Conservation (phyloP, 2,113 vertebrate species). For the Leucopsar rothschildi region DNA sequence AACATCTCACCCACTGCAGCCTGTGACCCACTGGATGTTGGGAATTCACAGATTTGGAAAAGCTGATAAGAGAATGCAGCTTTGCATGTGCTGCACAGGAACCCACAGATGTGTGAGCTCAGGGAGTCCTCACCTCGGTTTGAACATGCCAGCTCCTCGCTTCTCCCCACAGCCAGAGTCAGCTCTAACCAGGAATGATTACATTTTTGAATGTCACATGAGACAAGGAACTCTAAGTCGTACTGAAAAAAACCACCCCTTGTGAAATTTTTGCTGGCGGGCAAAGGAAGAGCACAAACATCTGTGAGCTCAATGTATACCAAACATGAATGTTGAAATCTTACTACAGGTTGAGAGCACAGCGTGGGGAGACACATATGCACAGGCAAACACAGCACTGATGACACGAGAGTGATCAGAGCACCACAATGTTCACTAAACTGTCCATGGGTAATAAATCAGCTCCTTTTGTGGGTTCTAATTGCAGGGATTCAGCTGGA, state of each 20-base stretch:
- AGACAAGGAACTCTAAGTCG: background rate
- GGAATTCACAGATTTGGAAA: background rate
- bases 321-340: background rate
- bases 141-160: background rate
- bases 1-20: background rate
- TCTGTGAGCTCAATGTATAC: background rate
- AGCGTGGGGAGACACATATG: background rate
- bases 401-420: background rate
- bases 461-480: background rate
- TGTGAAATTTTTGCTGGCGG: conserved; percentile 1
- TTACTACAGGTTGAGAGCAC: background rate
- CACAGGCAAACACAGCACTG: background rate
- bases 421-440: background rate
- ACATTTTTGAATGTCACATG: conserved; percentile 25
- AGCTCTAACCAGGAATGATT: background rate
- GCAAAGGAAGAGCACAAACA: background rate
- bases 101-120: background rate
- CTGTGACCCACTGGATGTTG: background rate
- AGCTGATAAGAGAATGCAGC: background rate
- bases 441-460: background rate
- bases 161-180: background rate
- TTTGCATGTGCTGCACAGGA: background rate
- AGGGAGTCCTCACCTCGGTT: background rate
- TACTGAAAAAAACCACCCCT: background rate
- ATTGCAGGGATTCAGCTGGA: background rate